Conservation (phyloP, 2,888 invertebrate genomes). For the Drosophila ezoana region DNA sequence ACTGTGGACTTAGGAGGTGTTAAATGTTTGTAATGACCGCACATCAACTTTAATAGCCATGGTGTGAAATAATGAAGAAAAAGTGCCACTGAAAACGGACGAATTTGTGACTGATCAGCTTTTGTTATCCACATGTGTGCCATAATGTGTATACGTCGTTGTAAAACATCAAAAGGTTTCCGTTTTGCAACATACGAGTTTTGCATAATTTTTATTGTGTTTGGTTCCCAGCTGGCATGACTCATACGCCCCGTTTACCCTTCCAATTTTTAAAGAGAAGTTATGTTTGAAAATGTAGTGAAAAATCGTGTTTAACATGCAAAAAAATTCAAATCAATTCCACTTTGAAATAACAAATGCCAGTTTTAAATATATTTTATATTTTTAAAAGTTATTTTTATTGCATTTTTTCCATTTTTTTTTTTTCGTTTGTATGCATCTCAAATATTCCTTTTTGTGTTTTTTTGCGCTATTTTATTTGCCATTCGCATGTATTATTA, state of each 20-base stretch:
- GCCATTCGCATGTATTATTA: slow-evolving; percentile 77
- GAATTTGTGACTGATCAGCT: slow-evolving; percentile 47
- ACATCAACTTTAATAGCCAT: slow-evolving; percentile 49
- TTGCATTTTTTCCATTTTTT: slow-evolving; percentile 66
- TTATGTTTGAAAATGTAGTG: background rate
- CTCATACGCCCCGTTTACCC: slow-evolving; percentile 5
- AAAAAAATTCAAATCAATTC: background rate
- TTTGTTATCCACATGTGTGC: slow-evolving; percentile 7
- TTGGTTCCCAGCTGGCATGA: background rate
- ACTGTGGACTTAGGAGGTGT: slow-evolving; percentile 60
- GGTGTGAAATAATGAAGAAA: slow-evolving; percentile 38
- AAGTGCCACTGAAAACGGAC: slow-evolving; percentile 16
- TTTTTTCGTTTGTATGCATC: slow-evolving; percentile 65
- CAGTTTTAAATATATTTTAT: slow-evolving; percentile 60
- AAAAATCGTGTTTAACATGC: no score
- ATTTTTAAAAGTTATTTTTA: slow-evolving; percentile 80
- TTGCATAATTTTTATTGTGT: slow-evolving; percentile 35
- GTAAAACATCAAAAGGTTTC: slow-evolving; percentile 32
- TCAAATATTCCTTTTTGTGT: slow-evolving; percentile 62
- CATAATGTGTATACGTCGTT: slow-evolving; percentile 4
- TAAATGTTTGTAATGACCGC: slow-evolving; percentile 69
- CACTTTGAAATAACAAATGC: slow-evolving; percentile 24
- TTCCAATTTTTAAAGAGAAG: background rate
- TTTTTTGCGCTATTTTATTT: slow-evolving; percentile 66
- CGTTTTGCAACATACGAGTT: slow-evolving; percentile 27